Percentiles rank a stretch among this genome's conserved stretches.
Conservation (phyloP, 2,797 vertebrate genomes). For the Brachyrhaphis roseni region DNA sequence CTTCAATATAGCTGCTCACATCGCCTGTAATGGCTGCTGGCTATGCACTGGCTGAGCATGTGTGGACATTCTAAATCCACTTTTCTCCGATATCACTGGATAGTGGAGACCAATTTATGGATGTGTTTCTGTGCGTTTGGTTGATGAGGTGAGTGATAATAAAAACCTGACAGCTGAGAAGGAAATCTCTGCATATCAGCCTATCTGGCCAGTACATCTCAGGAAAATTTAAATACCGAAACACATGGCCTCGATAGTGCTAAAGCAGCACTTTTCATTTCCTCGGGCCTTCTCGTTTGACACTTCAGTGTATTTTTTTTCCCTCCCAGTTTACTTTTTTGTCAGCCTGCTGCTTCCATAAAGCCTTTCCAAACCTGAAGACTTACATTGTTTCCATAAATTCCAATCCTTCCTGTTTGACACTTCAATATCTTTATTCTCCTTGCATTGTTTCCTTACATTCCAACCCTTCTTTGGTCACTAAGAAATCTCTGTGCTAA, state of each 20-base stretch:
- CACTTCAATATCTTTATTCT: too few species aligned
- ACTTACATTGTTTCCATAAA: background rate
- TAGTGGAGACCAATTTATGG: conserved; percentile 56
- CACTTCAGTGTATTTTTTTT: conserved; percentile 35
- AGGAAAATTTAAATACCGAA: conserved; percentile 36
- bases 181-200: conserved; percentile 52
- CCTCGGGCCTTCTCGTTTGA: conserved; percentile 41
- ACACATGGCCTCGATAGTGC: conserved; percentile 62
- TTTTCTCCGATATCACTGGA: conserved; percentile 54
- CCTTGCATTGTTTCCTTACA: conserved; percentile 23
- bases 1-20: conserved; percentile 73
- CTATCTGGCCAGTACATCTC: conserved; percentile 43
- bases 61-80: conserved; percentile 67
- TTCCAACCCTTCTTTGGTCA: conserved; percentile 30
- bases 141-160: conserved; percentile 56
- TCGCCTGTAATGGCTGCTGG: conserved; percentile 71
- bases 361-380: conserved; percentile 25
- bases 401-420: conserved; percentile 18
- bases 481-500: conserved; percentile 30
- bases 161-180: conserved; percentile 58
- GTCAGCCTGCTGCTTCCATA: conserved; percentile 34
- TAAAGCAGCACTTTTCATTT: conserved; percentile 40
- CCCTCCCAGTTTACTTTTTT: conserved; percentile 33
- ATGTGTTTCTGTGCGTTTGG: conserved; percentile 46
- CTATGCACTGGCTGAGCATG: conserved; percentile 61